These are phyloP conservation scores for Catagonus wagneri DNA, from an alignment of 2,113 vertebrate species.

Conservation along the genomic window DNA sequence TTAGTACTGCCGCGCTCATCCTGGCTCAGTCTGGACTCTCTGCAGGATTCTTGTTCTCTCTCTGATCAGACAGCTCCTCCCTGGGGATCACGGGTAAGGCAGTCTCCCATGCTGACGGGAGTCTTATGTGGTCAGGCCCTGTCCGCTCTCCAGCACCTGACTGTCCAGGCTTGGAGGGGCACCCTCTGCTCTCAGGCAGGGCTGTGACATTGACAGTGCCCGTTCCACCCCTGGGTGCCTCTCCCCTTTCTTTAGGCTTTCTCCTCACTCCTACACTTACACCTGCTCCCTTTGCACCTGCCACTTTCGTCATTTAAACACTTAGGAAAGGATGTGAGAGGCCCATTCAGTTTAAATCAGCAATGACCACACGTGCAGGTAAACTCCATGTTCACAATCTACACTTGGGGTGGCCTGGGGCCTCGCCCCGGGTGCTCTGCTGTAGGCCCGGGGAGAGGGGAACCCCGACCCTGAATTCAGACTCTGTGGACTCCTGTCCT, in stretches of 20 bases:
- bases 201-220: not conserved
- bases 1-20: not conserved
- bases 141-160: not conserved
- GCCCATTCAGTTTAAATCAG: not conserved
- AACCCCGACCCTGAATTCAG: not conserved
- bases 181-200: not conserved
- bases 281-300: not conserved
- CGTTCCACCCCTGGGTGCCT: not conserved
- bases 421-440: not conserved
- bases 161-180: not conserved
- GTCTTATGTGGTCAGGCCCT: not conserved
- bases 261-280: not conserved
- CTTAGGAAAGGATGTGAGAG: not conserved
- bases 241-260: not conserved
- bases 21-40: not conserved
- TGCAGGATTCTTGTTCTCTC: not conserved
- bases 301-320: not conserved
- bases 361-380: not conserved
- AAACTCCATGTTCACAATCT: not conserved
- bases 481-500: not conserved
- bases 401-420: not conserved
- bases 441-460: rapidly evolving
- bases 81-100: not conserved
- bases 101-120: not conserved
- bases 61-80: not conserved